A percentile compares a stretch with the other conserved stretches of the same genome.
Conservation (phyloP, 2,888 invertebrate species). For the Coelinius sp. region DNA sequence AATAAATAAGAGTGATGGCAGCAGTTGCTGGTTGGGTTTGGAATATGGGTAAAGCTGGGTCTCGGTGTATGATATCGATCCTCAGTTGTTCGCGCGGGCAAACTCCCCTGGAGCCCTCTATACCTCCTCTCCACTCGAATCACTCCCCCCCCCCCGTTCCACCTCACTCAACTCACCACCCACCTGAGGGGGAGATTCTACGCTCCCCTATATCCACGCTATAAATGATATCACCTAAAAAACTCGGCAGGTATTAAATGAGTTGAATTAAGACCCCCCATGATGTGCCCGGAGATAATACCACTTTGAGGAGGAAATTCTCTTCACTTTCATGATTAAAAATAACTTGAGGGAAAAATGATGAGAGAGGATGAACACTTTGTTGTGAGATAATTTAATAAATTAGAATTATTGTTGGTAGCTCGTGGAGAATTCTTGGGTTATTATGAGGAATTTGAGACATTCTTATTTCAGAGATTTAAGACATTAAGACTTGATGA, state of each 20-base stretch:
- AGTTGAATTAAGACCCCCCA: slow-evolving; percentile 36
- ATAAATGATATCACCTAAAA: not conserved
- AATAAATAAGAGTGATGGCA: slow-evolving; percentile 49
- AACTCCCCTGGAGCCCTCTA: slow-evolving; percentile 61
- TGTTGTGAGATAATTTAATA: too few relatives aligned
- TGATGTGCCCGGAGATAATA: slow-evolving; percentile 18
- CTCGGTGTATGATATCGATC: slow-evolving; percentile 64
- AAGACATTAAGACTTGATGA: too few relatives aligned
- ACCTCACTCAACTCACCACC: slow-evolving; percentile 40
- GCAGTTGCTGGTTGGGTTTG: slow-evolving; percentile 56
- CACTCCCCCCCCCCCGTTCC: slow-evolving; percentile 52
- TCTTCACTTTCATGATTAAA: not conserved
- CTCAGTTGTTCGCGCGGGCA: slow-evolving; percentile 26
- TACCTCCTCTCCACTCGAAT: slow-evolving; percentile 47
- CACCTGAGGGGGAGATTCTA: slow-evolving; percentile 37
- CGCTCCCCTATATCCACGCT: not conserved
- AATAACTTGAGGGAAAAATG: slow-evolving; percentile 14
- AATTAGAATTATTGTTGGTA: too few relatives aligned
- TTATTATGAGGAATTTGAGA: too few relatives aligned
- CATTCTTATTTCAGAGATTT: too few relatives aligned
- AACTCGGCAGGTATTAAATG: slow-evolving; percentile 24
- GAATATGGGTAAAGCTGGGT: slow-evolving; percentile 65
- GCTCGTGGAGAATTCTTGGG: too few relatives aligned
- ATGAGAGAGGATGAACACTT: too few relatives aligned
- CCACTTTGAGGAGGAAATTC: not conserved